phyloP scores from a whole-genome alignment of 2,888 invertebrate species.

The Apotomis turbidana region DNA sequence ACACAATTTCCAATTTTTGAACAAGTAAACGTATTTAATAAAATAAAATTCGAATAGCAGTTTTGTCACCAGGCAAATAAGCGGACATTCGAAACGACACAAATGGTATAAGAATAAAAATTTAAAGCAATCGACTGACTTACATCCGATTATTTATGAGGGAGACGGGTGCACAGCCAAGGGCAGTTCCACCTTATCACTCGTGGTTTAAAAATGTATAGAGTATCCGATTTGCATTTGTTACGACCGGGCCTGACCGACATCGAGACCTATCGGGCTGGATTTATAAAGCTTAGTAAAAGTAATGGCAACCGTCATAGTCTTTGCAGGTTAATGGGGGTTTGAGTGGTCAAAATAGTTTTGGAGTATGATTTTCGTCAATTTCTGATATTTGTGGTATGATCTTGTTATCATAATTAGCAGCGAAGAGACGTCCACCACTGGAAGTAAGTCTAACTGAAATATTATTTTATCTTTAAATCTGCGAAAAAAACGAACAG shows the following conservation, averaged over 20 bases:
- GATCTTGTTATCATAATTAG: too few species aligned
- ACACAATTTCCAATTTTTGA: too few species aligned
- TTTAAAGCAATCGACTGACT: constrained; percentile 21
- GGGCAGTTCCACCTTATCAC: constrained; percentile 32
- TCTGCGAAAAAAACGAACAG: too few species aligned
- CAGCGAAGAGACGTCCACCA: too few species aligned
- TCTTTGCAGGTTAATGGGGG: too few species aligned
- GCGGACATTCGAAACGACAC: constrained; percentile 1
- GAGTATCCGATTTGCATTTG: constrained; percentile 33
- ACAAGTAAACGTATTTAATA: too few species aligned
- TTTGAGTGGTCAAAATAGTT: too few species aligned
- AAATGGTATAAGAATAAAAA: constrained; percentile 19
- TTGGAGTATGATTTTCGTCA: too few species aligned
- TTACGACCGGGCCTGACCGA: constrained; percentile 21
- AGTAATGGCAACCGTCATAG: constrained; percentile 36
- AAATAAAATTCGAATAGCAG: background rate
- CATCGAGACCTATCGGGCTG: constrained; percentile 7
- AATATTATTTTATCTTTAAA: too few species aligned
- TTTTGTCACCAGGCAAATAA: constrained; percentile 3
- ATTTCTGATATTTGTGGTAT: too few species aligned
- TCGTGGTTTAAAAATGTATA: constrained; percentile 23
- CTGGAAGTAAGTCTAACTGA: too few species aligned
- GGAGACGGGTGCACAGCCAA: constrained; percentile 23
- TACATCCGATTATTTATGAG: constrained; percentile 28
- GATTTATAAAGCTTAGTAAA: constrained; percentile 13